These are phyloP conservation scores for Phyllotis vaccarum DNA, from an alignment of 2,797 vertebrate species.

Conservation along the genomic window DNA sequence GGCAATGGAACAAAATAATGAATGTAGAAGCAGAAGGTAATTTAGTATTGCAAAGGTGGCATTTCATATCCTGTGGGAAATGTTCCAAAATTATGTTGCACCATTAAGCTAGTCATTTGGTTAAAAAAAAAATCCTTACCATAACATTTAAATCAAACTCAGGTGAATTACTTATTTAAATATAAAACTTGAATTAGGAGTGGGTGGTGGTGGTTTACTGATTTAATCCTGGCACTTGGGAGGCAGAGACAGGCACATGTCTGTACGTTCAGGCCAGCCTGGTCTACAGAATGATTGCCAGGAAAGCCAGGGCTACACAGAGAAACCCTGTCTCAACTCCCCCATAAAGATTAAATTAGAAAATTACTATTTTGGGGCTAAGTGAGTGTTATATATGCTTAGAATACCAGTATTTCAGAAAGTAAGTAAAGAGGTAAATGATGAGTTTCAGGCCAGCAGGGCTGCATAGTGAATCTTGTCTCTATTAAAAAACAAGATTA, in stretches of 20 bases:
- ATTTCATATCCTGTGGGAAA: slow-evolving; percentile 50
- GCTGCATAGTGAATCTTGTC: background rate
- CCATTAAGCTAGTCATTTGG: slow-evolving; percentile 27
- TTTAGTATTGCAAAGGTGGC: slow-evolving; percentile 26
- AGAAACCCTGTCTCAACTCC: background rate
- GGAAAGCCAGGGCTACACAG: background rate
- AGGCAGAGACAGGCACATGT: background rate
- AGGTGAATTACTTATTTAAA: slow-evolving; percentile 58
- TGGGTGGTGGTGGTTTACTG: background rate
- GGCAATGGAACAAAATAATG: slow-evolving; percentile 39
- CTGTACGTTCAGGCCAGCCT: background rate
- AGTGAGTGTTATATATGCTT: background rate
- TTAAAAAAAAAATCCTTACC: background rate
- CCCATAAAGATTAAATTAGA: background rate
- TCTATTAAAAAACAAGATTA: background rate
- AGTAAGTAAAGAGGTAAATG: background rate
- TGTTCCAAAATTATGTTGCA: slow-evolving; percentile 45
- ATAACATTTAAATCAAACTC: slow-evolving; percentile 47
- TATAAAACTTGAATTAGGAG: slow-evolving; percentile 13
- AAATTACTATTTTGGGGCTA: background rate
- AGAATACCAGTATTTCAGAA: background rate
- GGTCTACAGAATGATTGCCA: background rate
- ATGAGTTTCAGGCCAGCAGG: background rate
- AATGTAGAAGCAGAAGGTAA: slow-evolving; percentile 32
- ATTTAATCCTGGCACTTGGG: background rate